Percentiles rank a stretch among this genome's conserved stretches.
Conservation (phyloP, 2,888 invertebrate genomes). For the Drosophila limbata region DNA sequence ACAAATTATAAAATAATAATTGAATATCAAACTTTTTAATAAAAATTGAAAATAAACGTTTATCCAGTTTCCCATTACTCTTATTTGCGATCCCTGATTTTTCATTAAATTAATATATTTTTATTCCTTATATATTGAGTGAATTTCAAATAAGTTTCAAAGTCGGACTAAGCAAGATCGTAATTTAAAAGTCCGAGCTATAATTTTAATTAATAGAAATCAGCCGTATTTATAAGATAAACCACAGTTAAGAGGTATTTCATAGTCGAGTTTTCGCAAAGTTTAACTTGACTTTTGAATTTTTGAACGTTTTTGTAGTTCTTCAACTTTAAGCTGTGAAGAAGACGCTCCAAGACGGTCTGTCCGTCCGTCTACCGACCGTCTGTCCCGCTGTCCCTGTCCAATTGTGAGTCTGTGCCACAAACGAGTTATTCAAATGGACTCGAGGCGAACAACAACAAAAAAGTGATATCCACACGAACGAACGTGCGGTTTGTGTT, state of each 20-base stretch:
- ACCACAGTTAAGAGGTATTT: conserved; percentile 33
- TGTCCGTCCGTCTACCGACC: background rate
- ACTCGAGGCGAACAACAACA: conserved; percentile 16
- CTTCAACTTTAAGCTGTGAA: conserved; percentile 54
- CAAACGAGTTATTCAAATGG: conserved; percentile 80
- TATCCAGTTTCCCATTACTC: no score
- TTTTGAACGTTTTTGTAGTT: conserved; percentile 53
- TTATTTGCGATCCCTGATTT: no score
- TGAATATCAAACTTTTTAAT: no score
- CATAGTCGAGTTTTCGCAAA: conserved; percentile 7
- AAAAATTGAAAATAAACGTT: no score
- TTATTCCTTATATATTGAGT: no score
- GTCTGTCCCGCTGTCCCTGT: conserved; percentile 1
- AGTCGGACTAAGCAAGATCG: no score
- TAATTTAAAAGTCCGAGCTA: no score
- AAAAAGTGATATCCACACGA: conserved; percentile 40
- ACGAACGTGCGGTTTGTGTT: conserved; percentile 47
- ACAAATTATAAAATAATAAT: no score
- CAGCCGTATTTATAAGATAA: background rate
- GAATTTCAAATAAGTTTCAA: no score
- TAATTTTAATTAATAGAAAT: no score
- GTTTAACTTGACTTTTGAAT: conserved; percentile 43
- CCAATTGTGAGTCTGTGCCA: conserved; percentile 57
- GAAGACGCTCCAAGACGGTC: conserved; percentile 56
- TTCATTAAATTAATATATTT: no score